phyloP scores from a whole-genome alignment of 2,888 invertebrate species.

The Stenolophus ochropezus region DNA sequence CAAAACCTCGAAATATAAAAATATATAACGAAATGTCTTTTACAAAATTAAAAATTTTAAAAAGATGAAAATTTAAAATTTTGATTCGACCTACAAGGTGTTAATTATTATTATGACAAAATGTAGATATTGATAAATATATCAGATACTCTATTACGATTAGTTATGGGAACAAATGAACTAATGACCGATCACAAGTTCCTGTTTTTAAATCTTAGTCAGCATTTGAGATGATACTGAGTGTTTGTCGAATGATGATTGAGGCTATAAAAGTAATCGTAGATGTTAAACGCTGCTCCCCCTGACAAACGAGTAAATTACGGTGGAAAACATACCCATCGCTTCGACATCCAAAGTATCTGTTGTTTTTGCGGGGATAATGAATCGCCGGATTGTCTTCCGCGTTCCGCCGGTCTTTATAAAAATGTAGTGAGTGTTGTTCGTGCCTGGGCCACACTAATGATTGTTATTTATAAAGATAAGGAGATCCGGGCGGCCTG shows the following conservation, averaged over 20 bases:
- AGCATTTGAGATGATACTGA: background rate
- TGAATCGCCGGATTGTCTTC: background rate
- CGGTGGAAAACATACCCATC: background rate
- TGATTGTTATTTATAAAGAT: constrained; percentile 72
- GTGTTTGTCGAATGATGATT: background rate
- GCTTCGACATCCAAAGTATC: background rate
- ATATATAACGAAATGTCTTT: too few relatives aligned
- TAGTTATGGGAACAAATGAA: too few relatives aligned
- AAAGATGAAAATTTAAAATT: too few relatives aligned
- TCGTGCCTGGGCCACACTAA: constrained; percentile 65
- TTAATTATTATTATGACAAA: too few relatives aligned
- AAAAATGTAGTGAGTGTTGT: constrained; percentile 39
- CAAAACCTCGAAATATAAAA: too few relatives aligned
- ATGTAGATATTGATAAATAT: too few relatives aligned
- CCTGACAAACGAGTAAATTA: background rate
- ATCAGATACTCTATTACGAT: too few relatives aligned
- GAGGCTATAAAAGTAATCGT: background rate
- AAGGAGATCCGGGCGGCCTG: constrained; percentile 49
- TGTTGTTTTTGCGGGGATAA: background rate
- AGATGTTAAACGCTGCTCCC: background rate
- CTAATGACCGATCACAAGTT: too few relatives aligned
- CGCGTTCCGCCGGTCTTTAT: constrained; percentile 21
- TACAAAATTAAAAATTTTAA: too few relatives aligned
- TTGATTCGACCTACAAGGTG: too few relatives aligned
- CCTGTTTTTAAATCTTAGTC: too few relatives aligned